A percentile compares a stretch with the other conserved stretches of the same genome.
These are phyloP conservation scores for Cygnus buccinator DNA, from an alignment of 2,113 vertebrate genomes.

Conservation along the genomic window DNA sequence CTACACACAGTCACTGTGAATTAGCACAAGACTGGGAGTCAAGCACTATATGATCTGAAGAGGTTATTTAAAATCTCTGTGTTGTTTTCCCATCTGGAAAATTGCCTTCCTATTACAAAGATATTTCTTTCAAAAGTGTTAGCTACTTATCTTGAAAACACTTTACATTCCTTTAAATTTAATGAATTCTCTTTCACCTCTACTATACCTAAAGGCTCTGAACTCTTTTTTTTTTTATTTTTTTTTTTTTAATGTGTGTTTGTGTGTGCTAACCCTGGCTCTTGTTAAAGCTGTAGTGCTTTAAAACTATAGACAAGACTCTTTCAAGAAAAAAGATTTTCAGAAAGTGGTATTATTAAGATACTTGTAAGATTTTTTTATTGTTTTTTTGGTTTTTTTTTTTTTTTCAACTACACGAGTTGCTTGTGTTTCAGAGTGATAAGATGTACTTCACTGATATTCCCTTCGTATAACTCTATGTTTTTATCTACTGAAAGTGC, in stretches of 20 bases:
- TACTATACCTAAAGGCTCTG: neutral
- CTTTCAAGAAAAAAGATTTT: neutral
- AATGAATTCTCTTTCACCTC: neutral
- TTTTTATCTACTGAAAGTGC: constrained; percentile 4
- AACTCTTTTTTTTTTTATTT: neutral
- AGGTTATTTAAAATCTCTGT: neutral
- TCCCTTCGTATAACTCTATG: neutral
- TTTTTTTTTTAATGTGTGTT: neutral
- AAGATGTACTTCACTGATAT: neutral
- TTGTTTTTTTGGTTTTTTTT: neutral
- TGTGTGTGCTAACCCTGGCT: neutral
- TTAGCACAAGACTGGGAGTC: neutral
- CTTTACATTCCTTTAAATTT: neutral
- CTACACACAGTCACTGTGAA: neutral
- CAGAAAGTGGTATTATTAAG: neutral
- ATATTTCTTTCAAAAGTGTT: neutral
- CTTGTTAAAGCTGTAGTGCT: neutral
- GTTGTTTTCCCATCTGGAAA: neutral
- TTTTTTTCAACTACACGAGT: neutral
- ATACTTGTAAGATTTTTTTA: neutral
- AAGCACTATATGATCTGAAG: neutral
- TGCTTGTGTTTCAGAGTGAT: neutral
- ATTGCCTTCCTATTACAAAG: neutral
- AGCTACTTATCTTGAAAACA: neutral
- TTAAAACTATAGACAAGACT: neutral